Evolutionary conservation across 2,888 invertebrate species (phyloP).

Genomic region (Oxystoma pomonae): DNA sequence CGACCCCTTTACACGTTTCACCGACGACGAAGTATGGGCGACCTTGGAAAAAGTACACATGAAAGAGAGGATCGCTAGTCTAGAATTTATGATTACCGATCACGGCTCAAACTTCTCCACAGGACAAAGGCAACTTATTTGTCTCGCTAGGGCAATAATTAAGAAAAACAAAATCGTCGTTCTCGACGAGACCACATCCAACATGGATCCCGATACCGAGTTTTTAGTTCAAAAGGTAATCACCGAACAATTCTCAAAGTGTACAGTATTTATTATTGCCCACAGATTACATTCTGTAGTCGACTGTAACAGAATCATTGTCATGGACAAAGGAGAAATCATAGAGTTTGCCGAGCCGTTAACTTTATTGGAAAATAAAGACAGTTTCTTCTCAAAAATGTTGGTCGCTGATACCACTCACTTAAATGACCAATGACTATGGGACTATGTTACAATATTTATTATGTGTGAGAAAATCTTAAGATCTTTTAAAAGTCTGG

Average conservation of each 20-base stretch:
- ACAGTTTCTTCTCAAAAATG: constrained; percentile 33
- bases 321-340: constrained; percentile 50
- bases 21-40: constrained; percentile 37
- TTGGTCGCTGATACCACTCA: constrained; percentile 18
- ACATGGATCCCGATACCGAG: constrained; percentile 54
- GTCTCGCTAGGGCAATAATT: constrained; percentile 54
- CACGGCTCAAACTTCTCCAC: constrained; percentile 32
- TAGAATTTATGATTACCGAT: constrained; percentile 30
- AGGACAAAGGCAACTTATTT: constrained; percentile 55
- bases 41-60: constrained; percentile 43
- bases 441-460: constrained; percentile 15
- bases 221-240: constrained; percentile 53
- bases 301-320: constrained; percentile 54
- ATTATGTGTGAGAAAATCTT: too few relatives aligned
- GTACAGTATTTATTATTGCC: constrained; percentile 53
- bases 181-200: constrained; percentile 56
- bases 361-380: constrained; percentile 29
- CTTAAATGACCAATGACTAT: constrained; percentile 10
- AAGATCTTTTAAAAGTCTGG: too few relatives aligned
- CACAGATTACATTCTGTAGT: constrained; percentile 51
- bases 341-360: constrained; percentile 34
- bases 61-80: constrained; percentile 38
- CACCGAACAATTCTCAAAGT: constrained; percentile 49
- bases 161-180: constrained; percentile 51
- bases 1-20: constrained; percentile 33